phyloP scores from a whole-genome alignment of 2,797 vertebrate genomes.

The Lerista edwardsae region DNA sequence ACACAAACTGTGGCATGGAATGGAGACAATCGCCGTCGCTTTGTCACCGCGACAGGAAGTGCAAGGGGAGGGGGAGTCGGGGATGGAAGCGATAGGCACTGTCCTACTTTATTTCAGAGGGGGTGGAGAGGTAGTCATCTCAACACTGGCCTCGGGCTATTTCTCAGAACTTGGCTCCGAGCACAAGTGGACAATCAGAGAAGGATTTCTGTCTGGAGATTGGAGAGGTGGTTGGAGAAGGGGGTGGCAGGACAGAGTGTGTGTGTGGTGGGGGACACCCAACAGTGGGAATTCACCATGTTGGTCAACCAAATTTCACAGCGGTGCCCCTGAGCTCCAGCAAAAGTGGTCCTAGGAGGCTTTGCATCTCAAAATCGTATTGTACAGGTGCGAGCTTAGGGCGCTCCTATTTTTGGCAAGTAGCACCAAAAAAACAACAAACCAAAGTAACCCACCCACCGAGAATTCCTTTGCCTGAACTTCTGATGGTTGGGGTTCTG shows the following conservation, averaged over 20 bases:
- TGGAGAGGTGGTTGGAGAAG: too few species aligned
- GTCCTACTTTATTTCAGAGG: background rate
- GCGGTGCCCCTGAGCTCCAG: background rate
- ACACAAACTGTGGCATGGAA: background rate
- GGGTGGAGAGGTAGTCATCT: rapidly evolving
- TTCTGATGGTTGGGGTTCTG: too few species aligned
- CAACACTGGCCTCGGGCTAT: background rate
- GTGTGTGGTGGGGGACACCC: too few species aligned
- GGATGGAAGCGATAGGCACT: background rate
- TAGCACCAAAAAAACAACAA: background rate
- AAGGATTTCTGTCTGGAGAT: background rate
- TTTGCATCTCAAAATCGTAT: constrained; percentile 61
- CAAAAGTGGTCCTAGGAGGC: constrained; percentile 61
- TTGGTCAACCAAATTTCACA: background rate
- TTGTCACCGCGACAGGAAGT: background rate
- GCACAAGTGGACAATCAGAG: background rate
- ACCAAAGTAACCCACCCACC: background rate
- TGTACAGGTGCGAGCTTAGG: background rate
- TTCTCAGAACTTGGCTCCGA: background rate
- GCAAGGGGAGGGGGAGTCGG: background rate
- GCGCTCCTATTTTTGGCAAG: background rate
- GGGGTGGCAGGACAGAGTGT: too few species aligned
- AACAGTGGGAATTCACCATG: background rate
- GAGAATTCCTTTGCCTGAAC: background rate
- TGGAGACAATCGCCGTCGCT: background rate